These are phyloP conservation scores for Pterobdella sp. DNA, from an alignment of 2,888 invertebrate species.

Conservation along the genomic window DNA sequence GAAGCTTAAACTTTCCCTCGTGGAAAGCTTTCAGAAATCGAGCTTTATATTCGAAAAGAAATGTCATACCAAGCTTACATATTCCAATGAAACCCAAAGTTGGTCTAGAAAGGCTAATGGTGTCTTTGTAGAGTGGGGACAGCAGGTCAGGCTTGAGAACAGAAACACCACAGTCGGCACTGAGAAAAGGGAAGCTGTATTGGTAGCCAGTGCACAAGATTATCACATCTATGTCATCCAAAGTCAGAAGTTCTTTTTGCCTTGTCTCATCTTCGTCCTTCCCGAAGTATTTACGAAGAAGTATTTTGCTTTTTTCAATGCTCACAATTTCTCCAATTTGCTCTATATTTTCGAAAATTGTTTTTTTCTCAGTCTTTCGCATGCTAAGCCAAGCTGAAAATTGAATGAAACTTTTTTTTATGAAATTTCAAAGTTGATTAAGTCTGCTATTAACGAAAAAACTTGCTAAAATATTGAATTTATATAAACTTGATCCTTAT, in stretches of 20 bases:
- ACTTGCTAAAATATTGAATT: too few relatives aligned
- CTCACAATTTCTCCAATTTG: too few relatives aligned
- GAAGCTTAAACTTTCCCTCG: conserved; percentile 1
- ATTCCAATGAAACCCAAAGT: conserved; percentile 10
- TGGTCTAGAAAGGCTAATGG: conserved; percentile 6
- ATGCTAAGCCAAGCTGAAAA: too few relatives aligned
- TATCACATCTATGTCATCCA: conserved; percentile 13
- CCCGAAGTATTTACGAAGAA: neutral
- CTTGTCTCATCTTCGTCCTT: neutral
- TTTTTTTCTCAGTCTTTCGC: too few relatives aligned
- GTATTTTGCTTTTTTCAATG: neutral
- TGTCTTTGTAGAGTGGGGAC: conserved; percentile 23
- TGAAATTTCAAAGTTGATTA: too few relatives aligned
- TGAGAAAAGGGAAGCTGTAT: conserved; percentile 24
- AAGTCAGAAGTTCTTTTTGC: neutral
- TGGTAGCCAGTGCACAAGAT: conserved; percentile 21
- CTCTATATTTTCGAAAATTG: too few relatives aligned
- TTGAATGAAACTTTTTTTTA: too few relatives aligned
- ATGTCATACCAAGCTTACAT: neutral
- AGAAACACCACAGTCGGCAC: conserved; percentile 19
- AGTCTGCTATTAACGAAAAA: too few relatives aligned
- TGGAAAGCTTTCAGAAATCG: conserved; percentile 9
- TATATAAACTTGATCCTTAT: too few relatives aligned
- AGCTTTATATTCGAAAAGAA: conserved; percentile 13
- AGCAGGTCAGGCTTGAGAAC: neutral